Conservation (phyloP, 2,888 invertebrate species). For the Dermolepida albohirtum region DNA sequence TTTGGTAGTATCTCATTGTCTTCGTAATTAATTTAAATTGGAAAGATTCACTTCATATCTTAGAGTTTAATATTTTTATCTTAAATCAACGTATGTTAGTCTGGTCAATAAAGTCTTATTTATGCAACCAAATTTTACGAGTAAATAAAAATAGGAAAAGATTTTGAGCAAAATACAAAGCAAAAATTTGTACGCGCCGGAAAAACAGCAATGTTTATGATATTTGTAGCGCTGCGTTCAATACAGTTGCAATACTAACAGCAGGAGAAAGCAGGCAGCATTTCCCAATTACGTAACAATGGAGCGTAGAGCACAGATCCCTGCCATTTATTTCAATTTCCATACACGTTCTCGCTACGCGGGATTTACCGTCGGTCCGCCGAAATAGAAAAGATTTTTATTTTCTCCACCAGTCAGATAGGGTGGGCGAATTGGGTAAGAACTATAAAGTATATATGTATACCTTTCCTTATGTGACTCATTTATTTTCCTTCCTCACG, state of each 20-base stretch:
- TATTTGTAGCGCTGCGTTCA: slow-evolving; percentile 46
- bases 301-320: slow-evolving; percentile 49
- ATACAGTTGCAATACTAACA: slow-evolving; percentile 40
- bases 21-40: no score
- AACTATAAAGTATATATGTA: slow-evolving; percentile 58
- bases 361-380: slow-evolving; percentile 58
- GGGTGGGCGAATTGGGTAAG: slow-evolving; percentile 54
- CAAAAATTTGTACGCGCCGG: no score
- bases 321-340: slow-evolving; percentile 63
- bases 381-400: slow-evolving; percentile 61
- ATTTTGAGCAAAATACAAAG: no score
- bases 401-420: slow-evolving; percentile 55
- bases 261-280: slow-evolving; percentile 40
- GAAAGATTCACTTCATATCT: no score
- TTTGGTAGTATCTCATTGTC: no score
- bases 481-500: slow-evolving; percentile 58
- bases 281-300: slow-evolving; percentile 51
- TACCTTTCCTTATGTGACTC: slow-evolving; percentile 54
- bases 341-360: slow-evolving; percentile 55
- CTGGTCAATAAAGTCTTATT: no score
- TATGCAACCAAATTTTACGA: no score
- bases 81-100: no score
- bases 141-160: no score
- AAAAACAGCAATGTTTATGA: slow-evolving; percentile 41
- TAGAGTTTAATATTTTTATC: no score